Evolutionary conservation across 2,888 invertebrate genomes (phyloP).

Genomic region (Mantis religiosa): DNA sequence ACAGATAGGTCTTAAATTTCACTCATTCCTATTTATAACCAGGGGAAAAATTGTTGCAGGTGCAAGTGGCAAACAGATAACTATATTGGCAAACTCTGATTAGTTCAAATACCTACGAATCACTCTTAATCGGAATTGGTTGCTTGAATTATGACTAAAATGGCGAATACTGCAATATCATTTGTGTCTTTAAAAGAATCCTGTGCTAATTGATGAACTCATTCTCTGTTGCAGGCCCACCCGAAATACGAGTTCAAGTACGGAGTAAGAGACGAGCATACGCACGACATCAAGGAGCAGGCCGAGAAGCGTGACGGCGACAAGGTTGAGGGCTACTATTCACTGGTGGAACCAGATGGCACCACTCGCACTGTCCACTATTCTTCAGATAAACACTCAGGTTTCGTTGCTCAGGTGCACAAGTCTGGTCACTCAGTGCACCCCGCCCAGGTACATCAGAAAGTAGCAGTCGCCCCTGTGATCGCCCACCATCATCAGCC

Average conservation of each 20-base stretch:
- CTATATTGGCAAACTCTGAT: too few species aligned
- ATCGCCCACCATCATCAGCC: not conserved
- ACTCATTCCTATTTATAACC: too few species aligned
- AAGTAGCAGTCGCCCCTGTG: not conserved
- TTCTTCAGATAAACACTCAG: conserved; percentile 49
- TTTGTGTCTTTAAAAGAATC: not conserved
- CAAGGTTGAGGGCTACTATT: conserved; percentile 10
- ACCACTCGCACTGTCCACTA: conserved; percentile 51
- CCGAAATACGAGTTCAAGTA: conserved; percentile 19
- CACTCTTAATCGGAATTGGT: too few species aligned
- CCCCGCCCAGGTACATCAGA: conserved; percentile 39
- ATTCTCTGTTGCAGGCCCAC: not conserved
- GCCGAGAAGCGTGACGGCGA: conserved; percentile 15
- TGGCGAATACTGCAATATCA: not conserved
- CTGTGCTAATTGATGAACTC: not conserved
- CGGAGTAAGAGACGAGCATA: conserved; percentile 8
- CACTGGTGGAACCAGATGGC: conserved; percentile 9
- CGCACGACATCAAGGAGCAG: conserved; percentile 15
- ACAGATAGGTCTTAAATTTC: too few species aligned
- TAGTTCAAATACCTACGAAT: too few species aligned
- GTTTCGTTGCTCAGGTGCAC: conserved; percentile 51
- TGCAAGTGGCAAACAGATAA: too few species aligned
- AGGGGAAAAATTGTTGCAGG: too few species aligned
- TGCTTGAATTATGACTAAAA: too few species aligned
- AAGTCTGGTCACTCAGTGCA: conserved; percentile 58